These are phyloP conservation scores for Drosophila sp. DNA, from an alignment of 1,140 invertebrate species.

Conservation along the genomic window DNA sequence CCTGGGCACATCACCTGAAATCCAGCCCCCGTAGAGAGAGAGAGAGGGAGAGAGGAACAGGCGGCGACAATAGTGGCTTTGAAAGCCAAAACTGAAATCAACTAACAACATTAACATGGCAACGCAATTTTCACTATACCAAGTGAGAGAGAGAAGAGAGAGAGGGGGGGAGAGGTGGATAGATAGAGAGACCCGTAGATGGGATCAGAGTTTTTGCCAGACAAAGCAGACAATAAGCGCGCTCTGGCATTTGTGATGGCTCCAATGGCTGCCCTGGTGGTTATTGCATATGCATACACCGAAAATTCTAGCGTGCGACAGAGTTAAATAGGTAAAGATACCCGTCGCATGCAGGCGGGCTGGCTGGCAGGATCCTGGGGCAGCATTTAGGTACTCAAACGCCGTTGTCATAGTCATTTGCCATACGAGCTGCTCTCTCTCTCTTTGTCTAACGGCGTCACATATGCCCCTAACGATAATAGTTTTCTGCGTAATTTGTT, in stretches of 20 bases:
- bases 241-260: slow-evolving; percentile 54
- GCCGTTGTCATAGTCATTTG: slow-evolving; percentile 63
- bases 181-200: slow-evolving; percentile 1
- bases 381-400: slow-evolving; percentile 72
- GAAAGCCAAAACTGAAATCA: slow-evolving; percentile 79
- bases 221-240: slow-evolving; percentile 68
- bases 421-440: slow-evolving; percentile 40
- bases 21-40: slow-evolving; percentile 24
- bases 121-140: slow-evolving; percentile 64
- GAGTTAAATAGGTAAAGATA: slow-evolving; percentile 63
- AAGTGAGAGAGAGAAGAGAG: not conserved
- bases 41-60: slow-evolving; percentile 7
- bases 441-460: slow-evolving; percentile 66
- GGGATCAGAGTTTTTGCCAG: slow-evolving; percentile 25
- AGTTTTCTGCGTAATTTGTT: slow-evolving; percentile 83
- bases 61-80: slow-evolving; percentile 33
- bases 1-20: slow-evolving; percentile 70
- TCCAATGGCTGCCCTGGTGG: slow-evolving; percentile 51
- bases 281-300: slow-evolving; percentile 67
- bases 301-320: slow-evolving; percentile 38
- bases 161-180: not conserved
- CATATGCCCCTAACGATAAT: slow-evolving; percentile 82
- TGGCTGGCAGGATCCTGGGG: slow-evolving; percentile 40
- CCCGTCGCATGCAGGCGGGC: slow-evolving; percentile 33
- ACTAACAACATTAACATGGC: slow-evolving; percentile 80